Conservation (phyloP, 2,888 invertebrate genomes). For the Xestia ashworthii region DNA sequence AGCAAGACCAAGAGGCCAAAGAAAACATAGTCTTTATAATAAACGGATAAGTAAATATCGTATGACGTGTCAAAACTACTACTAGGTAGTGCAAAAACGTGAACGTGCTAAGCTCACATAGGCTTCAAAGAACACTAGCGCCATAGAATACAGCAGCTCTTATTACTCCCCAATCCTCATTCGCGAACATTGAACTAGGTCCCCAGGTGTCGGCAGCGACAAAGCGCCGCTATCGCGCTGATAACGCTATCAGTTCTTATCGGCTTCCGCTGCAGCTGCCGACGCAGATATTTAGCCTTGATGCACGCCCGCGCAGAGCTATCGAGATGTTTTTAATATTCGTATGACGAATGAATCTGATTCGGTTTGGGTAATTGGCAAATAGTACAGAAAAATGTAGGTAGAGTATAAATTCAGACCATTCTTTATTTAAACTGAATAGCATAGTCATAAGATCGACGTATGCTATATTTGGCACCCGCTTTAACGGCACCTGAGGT, state of each 20-base stretch:
- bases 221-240: constrained; percentile 70
- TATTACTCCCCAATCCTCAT: constrained; percentile 23
- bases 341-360: constrained; percentile 27
- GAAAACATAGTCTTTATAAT: background rate
- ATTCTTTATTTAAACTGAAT: background rate
- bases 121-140: background rate
- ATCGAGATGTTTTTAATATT: constrained; percentile 56
- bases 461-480: too few species aligned
- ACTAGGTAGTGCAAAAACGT: background rate
- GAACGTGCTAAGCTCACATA: background rate
- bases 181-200: constrained; percentile 55
- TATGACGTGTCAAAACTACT: background rate
- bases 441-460: background rate
- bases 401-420: background rate
- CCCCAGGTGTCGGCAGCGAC: constrained; percentile 66
- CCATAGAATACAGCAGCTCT: background rate
- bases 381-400: background rate
- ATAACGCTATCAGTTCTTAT: constrained; percentile 79
- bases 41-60: background rate
- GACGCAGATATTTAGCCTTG: constrained; percentile 63
- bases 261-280: constrained; percentile 78
- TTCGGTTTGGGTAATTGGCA: background rate
- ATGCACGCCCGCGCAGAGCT: constrained; percentile 56
- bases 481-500: too few species aligned
- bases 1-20: background rate